Percentiles rank a stretch among this genome's conserved stretches.
phyloP scores from a whole-genome alignment of 2,888 invertebrate species.

The Cheilosia vulpina region DNA sequence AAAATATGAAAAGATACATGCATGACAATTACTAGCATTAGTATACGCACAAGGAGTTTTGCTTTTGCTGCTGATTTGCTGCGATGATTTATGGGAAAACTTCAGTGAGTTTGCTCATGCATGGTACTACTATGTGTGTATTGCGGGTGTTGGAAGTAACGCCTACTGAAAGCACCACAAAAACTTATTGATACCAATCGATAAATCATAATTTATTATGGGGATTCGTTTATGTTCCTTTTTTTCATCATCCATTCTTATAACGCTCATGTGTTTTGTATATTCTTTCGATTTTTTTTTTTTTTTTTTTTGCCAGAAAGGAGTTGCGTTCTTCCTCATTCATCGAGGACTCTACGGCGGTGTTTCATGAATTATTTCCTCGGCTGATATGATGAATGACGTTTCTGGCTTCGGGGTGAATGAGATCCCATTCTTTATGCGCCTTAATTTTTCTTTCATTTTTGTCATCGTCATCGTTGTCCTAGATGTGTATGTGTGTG shows the following conservation, averaged over 20 bases:
- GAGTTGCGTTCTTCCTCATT: slow-evolving; percentile 31
- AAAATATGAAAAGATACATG: not conserved
- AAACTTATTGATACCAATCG: slow-evolving; percentile 63
- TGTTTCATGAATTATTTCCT: slow-evolving; percentile 61
- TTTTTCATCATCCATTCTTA: slow-evolving; percentile 16
- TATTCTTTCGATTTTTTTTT: slow-evolving; percentile 20
- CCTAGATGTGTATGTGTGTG: slow-evolving; percentile 30
- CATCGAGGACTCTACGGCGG: slow-evolving; percentile 46
- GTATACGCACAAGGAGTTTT: not conserved
- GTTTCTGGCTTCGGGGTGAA: slow-evolving; percentile 60
- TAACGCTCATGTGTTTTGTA: slow-evolving; percentile 53
- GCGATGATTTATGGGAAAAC: slow-evolving; percentile 9
- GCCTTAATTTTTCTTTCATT: slow-evolving; percentile 68
- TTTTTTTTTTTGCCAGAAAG: not conserved
- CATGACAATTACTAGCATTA: no score
- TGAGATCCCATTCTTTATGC: slow-evolving; percentile 69
- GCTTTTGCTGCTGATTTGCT: not conserved
- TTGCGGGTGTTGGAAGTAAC: slow-evolving; percentile 37
- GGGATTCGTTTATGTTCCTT: slow-evolving; percentile 18
- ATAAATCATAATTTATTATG: slow-evolving; percentile 74
- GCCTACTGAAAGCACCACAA: slow-evolving; percentile 50
- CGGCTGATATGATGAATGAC: slow-evolving; percentile 70
- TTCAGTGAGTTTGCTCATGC: slow-evolving; percentile 1
- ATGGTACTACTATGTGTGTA: not conserved
- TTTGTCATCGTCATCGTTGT: slow-evolving; percentile 55